These are phyloP conservation scores for Plusia festucae DNA, from an alignment of 2,888 invertebrate species.

Conservation along the genomic window DNA sequence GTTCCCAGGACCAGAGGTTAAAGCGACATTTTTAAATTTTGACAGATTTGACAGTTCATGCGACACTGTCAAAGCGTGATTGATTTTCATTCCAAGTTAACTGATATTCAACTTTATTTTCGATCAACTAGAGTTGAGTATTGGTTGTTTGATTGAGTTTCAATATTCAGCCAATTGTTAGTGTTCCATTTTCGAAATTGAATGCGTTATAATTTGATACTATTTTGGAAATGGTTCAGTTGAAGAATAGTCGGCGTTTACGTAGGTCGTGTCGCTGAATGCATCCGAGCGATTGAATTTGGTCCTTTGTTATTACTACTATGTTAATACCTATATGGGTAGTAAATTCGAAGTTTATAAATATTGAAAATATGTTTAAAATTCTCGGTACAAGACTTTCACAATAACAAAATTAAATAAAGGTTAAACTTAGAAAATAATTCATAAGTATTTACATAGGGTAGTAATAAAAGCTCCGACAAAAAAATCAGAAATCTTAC, in stretches of 20 bases:
- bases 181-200: conserved; percentile 56
- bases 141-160: conserved; percentile 6
- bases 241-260: conserved; percentile 27
- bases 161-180: conserved; percentile 19
- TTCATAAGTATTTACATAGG: conserved; percentile 18
- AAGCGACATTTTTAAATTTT: conserved; percentile 59
- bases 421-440: not conserved
- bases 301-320: not conserved
- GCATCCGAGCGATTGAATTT: not conserved
- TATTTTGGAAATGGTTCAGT: conserved; percentile 50
- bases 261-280: conserved; percentile 13
- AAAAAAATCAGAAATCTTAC: no score
- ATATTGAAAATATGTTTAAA: no score
- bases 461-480: no score
- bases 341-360: no score
- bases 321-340: no score
- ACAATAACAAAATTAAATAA: not conserved
- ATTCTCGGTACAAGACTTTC: not conserved
- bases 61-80: conserved; percentile 63
- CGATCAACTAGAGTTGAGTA: not conserved
- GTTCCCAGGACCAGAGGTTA: conserved; percentile 64
- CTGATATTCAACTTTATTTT: conserved; percentile 10
- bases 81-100: conserved; percentile 43
- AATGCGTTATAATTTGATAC: conserved; percentile 54
- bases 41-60: conserved; percentile 60